Evolutionary conservation across 1,140 invertebrate genomes (phyloP), one percentile per base, ranked within the genome.

Genomic region (Onthophagus taurus): DNA sequence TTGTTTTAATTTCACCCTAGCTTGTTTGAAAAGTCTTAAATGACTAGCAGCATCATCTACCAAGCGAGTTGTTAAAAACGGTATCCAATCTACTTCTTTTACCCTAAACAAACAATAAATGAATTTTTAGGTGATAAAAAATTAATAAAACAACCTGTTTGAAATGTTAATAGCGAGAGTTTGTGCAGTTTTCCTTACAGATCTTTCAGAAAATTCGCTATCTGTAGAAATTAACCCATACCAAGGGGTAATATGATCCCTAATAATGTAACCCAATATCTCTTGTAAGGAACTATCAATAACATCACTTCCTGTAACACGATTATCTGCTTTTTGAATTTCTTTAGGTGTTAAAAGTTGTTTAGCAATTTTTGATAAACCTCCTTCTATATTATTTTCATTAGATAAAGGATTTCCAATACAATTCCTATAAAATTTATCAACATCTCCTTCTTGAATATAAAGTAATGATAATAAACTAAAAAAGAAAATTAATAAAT

Each of bases 11-110:
- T 75, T 67, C 50, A 68, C 74, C 61, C 81, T 66, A 47, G 84
- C 76, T 65, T 80, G 86, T 66, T 73, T 80, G 61, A 86, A 94
- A 11, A 94, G 65, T 52, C 86, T 74, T 50, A 94, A 74, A 67
- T 95, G 90, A 13, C 83, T 84, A 4, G 88, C 89, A 47, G 89
- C 78, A 71, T 93, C 89, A 66, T 95, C 89, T 4, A 93, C 86
- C 42, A 94, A 72, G 44, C 79, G 73, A 21, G 85, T 87, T 17
- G 89, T 90, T 37, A 94, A 72, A 51, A 88, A 82, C 11, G 85
- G 79, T 54, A 90, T 83, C 87, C 89, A 92, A 67, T 93, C 86
- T 3, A 91, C 78, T 59, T 85, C 77, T 71, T 90, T 89, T 21
- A 90, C 74, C 61, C 88, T 89, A 52, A 45, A 59, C 53, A 46